Conservation (phyloP, 2,797 vertebrate genomes). For the Rhinophrynus dorsalis region DNA sequence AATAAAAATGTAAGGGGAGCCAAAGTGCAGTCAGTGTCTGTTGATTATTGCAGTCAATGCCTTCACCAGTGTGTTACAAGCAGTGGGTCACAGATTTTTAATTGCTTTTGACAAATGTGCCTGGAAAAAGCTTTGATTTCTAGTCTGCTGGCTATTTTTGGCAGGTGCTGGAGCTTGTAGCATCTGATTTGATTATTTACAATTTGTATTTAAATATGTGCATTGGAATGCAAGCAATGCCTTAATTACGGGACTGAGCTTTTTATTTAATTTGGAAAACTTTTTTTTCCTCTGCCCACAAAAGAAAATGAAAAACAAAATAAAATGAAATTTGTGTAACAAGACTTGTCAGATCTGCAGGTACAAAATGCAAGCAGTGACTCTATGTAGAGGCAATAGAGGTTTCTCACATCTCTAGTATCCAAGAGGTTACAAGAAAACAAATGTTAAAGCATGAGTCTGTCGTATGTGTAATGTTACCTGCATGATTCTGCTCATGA, state of each 20-base stretch:
- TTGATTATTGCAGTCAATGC: neutral
- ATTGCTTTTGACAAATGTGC: constrained; percentile 11
- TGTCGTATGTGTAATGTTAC: no score
- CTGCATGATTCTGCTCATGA: no score
- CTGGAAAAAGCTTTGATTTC: constrained; percentile 15
- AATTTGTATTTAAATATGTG: constrained; percentile 25
- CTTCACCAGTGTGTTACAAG: neutral
- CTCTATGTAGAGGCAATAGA: no score
- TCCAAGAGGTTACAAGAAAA: no score
- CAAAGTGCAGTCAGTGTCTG: neutral
- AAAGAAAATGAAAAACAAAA: no score
- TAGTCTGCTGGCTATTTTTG: neutral
- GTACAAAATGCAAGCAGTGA: no score
- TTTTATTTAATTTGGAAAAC: neutral
- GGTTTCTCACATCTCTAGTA: no score
- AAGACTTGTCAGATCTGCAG: no score
- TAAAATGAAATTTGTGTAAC: no score
- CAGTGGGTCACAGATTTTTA: constrained; percentile 25
- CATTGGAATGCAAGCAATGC: neutral
- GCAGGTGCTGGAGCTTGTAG: constrained; percentile 40
- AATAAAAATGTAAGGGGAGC: neutral
- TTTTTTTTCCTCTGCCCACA: neutral
- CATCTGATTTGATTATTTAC: constrained; percentile 16
- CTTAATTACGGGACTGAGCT: neutral
- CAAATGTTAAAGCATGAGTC: no score